These are phyloP conservation scores for Hemaris fuciformis DNA, from an alignment of 2,888 invertebrate genomes.

Conservation along the genomic window DNA sequence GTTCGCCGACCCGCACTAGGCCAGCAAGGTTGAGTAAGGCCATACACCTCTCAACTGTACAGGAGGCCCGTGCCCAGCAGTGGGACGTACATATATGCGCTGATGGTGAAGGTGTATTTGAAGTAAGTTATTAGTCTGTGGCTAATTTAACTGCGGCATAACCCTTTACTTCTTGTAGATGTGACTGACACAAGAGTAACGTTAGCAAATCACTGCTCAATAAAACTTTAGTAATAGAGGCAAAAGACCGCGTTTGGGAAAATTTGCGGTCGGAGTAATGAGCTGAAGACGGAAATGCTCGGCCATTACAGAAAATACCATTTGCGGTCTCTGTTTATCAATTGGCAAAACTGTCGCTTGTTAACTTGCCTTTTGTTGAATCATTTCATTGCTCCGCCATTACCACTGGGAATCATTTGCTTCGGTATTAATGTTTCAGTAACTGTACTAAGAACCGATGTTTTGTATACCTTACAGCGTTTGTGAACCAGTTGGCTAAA, in stretches of 20 bases:
- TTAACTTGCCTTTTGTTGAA: constrained; percentile 33
- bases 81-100: too few relatives aligned
- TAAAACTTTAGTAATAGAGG: constrained; percentile 29
- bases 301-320: constrained; percentile 23
- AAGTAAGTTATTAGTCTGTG: too few relatives aligned
- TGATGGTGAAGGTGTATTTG: too few relatives aligned
- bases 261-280: constrained; percentile 48
- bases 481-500: too few relatives aligned
- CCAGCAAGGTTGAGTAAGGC: too few relatives aligned
- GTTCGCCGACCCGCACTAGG: too few relatives aligned
- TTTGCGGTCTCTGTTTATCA: constrained; percentile 43
- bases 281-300: constrained; percentile 40
- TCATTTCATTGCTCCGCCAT: constrained; percentile 1
- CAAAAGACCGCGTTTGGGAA: constrained; percentile 37
- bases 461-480: too few relatives aligned
- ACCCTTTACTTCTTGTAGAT: neutral
- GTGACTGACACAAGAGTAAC: neutral
- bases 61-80: too few relatives aligned
- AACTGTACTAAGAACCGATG: too few relatives aligned
- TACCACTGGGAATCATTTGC: neutral
- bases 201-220: neutral
- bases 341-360: constrained; percentile 38
- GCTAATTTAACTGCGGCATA: too few relatives aligned
- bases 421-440: too few relatives aligned
- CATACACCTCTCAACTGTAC: too few relatives aligned